Conservation (phyloP, 2,113 vertebrate genomes). For the Tiliqua scincoides region DNA sequence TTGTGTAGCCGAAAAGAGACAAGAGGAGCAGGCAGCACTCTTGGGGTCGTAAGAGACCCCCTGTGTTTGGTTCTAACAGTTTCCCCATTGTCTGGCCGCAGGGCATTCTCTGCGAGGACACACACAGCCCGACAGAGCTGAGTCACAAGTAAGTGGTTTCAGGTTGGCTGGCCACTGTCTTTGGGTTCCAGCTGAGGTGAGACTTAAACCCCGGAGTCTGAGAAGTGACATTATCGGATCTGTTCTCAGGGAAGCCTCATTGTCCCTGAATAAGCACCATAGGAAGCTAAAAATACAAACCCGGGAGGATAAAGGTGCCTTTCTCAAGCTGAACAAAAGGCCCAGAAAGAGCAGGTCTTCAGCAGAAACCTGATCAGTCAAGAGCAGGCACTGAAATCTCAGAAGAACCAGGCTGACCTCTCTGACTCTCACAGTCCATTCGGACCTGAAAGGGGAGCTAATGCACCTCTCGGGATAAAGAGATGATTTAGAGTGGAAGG, state of each 20-base stretch:
- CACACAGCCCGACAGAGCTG: fast-evolving
- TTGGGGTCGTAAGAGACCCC: slow-evolving; percentile 20
- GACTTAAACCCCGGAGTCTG: slow-evolving; percentile 34
- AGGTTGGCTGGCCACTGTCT: neutral
- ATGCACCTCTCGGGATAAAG: slow-evolving; percentile 33
- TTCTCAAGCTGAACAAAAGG: slow-evolving; percentile 53
- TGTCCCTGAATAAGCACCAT: slow-evolving; percentile 7
- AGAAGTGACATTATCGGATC: slow-evolving; percentile 58
- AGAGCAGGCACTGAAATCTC: slow-evolving; percentile 20
- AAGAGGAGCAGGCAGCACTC: neutral
- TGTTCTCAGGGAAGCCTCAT: slow-evolving; percentile 52
- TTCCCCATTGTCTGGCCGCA: slow-evolving; percentile 11
- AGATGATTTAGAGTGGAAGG: slow-evolving; percentile 21
- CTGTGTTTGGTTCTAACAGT: slow-evolving; percentile 1
- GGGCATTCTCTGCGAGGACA: neutral
- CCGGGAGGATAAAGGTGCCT: slow-evolving; percentile 40
- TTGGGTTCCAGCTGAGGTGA: fast-evolving
- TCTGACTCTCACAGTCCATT: fast-evolving
- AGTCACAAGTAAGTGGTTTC: neutral
- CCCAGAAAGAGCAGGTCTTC: neutral
- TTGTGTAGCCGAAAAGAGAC: fast-evolving
- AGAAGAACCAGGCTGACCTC: slow-evolving; percentile 19
- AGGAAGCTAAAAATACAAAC: slow-evolving; percentile 19
- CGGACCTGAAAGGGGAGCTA: slow-evolving; percentile 10
- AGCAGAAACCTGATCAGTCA: slow-evolving; percentile 42